Percentiles rank a stretch among this genome's conserved stretches.
Conservation (phyloP, 2,797 vertebrate species). For the Sibirionetta formosa region DNA sequence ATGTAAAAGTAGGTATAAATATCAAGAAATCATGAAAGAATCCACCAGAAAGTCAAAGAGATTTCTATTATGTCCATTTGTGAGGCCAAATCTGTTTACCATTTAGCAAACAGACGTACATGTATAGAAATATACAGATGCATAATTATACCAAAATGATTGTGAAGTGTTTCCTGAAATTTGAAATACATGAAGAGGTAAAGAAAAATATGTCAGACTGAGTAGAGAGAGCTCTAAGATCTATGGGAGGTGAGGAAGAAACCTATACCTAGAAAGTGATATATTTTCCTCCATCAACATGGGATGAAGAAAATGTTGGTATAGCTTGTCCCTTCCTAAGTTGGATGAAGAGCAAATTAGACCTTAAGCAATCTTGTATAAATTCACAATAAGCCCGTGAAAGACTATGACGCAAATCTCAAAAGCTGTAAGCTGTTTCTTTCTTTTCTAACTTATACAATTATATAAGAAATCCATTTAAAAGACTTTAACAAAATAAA, state of each 20-base stretch:
- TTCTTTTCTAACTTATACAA: background rate
- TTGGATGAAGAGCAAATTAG: background rate
- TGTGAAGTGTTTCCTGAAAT: background rate
- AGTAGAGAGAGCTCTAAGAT: background rate
- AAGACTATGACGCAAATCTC: background rate
- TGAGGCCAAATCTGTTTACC: background rate
- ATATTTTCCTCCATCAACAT: background rate
- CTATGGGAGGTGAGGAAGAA: background rate
- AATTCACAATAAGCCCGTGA: background rate
- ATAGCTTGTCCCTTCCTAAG: background rate
- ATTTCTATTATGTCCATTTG: rapidly evolving
- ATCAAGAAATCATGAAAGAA: background rate
- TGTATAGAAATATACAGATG: background rate
- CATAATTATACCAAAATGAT: background rate
- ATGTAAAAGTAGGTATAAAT: background rate
- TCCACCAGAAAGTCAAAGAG: background rate
- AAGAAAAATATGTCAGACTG: background rate
- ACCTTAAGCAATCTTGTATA: background rate
- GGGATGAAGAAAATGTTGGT: background rate
- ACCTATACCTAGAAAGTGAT: background rate
- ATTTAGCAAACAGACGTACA: background rate
- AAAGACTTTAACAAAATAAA: background rate
- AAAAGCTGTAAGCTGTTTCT: background rate
- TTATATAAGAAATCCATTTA: background rate
- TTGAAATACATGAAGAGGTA: rapidly evolving